Base-by-base conservation (phyloP, 2,888 invertebrate species). In the Diarsia mendica region DNA sequence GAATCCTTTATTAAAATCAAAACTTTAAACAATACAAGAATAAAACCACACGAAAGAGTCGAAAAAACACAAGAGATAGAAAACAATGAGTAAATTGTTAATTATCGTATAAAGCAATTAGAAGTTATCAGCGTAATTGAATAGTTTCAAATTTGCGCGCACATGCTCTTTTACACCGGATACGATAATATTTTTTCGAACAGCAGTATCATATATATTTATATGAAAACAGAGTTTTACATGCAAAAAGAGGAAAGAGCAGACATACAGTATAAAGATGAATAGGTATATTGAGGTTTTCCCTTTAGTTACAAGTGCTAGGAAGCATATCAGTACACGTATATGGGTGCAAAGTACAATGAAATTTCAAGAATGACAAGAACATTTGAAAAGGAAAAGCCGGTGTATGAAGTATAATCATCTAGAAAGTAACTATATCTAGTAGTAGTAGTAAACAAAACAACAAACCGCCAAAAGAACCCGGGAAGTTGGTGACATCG, bases 401-500 rank as follows among this genome's bases (percentile, higher is more conserved):
- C n/a, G n/a, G n/a, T n/a, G n/a, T 63, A 63, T 13, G 0, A 10
- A 65, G 3, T 46, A 13, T 39, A 49, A 1, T 13, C 15, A 55
- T 60, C 1, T 49, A 76, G 15, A 74, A 63, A 68, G 2, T 44
- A 61, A 48, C 18, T 28, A 28, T 48, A 28, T 48, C 48, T 44
- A 72, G 39, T n/a, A 55, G 15, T 44, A 53, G 51, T 53, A 80
- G 75, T 79, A 83, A 78, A 72, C 67, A 82, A 83, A 77, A 81
- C 33, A 83, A 95, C 95, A 92, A 89, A 95, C 96, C 96, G 86
- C 89, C 90, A 87, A 92, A 95, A 79, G 90, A 90, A 39, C 89
- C 88, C 2, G 95, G 95, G 72, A 92, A 95, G 80, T 92, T 92
- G 13, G 94, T 95, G 69, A 95, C 94, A 80, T 93, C 93, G 3